Base-by-base conservation (phyloP, 2,888 invertebrate genomes). In the Sipha maydis region DNA sequence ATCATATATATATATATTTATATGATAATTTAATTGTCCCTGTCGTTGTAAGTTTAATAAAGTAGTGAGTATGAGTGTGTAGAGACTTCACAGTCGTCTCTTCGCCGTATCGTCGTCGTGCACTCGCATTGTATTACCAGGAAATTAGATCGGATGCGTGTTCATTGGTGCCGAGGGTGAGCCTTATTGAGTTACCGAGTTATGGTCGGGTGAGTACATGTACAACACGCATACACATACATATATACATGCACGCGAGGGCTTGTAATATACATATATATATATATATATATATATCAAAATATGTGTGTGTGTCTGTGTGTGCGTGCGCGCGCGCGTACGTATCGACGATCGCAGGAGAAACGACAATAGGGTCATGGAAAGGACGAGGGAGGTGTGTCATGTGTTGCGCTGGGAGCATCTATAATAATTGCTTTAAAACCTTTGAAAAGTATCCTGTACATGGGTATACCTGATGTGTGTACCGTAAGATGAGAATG, bases 121-220 rank as follows among this genome's bases (percentile, higher is more conserved):
- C 69, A 78, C 73, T 67, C 75, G 82, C 61, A 82, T 88, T 67
- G 79, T 82, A 48, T 80, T 88, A 82, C 61, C 88, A 56, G 88
- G 88, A 88, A 88, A 88, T 88, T 82, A 88, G 88, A 88, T 88
- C 80, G 75, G 88, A 88, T 67, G 88, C 79, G 88, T 82, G 82
- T 69, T 75, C 88, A 61, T 79, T 34, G 75, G 82, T 71, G 41
- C 82, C 88, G 88, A 82, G 88, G 88, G 88, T 76, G 88, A 88
- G 67, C 88, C 88, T 88, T 88, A 88, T 88, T 76, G 88, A 88
- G 88, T 88, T 88, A 88, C 88, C 88, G 34, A 61, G 80, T 76
- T 67, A 88, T 38, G 86, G 86, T 80, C 80, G 80, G 75, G 28
- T 75, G 61, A 71, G 31, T 31, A 67, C 38, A 38, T 38, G 56